A percentile compares a stretch with the other conserved stretches of the same genome.
Conservation (phyloP, 1,140 invertebrate genomes). For the Drosophila melanogaster region Release_6_plus_ISO1_MT NT_037436.4:5729001-5729500, state of each 20-base stretch:
- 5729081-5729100: constrained; percentile 81
- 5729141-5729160: constrained; percentile 65
- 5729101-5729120: constrained; percentile 83
- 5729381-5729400: constrained; percentile 51
- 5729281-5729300: constrained; percentile 20
- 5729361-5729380: constrained; percentile 5
- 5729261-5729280: constrained; percentile 44
- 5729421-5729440: constrained; percentile 82
- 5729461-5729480: constrained; percentile 45
- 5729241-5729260: constrained; percentile 79
- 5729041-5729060: constrained; percentile 62
- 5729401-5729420: constrained; percentile 77
- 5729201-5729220: neutral
- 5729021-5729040: constrained; percentile 17
- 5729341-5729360: constrained; percentile 59
- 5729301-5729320: constrained; percentile 55
- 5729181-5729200: constrained; percentile 11
- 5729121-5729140: constrained; percentile 43
- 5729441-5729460: constrained; percentile 79
- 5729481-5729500: constrained; percentile 58
- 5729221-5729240: neutral
- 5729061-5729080: constrained; percentile 80
- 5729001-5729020: neutral
- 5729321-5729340: constrained; percentile 83
- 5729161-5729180: constrained; percentile 46